These are phyloP conservation scores for Petrocephalus sullivani DNA, from an alignment of 2,797 vertebrate species.

Conservation along the genomic window DNA sequence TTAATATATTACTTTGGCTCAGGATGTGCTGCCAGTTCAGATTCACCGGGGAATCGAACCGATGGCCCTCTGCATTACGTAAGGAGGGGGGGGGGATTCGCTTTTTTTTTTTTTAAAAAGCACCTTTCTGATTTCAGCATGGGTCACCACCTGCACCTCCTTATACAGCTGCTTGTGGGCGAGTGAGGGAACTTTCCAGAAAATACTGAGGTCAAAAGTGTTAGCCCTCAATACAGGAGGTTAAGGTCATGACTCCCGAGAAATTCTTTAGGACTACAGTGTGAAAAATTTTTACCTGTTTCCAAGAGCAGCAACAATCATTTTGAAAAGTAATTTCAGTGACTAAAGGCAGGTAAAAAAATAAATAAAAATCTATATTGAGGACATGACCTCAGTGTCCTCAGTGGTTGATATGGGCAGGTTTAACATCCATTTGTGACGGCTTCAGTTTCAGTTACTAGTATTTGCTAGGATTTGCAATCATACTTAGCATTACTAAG, in stretches of 20 bases:
- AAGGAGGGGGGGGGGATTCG: background rate
- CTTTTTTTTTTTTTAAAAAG: background rate
- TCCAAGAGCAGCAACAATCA: background rate
- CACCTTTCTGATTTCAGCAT: background rate
- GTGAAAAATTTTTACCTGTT: background rate
- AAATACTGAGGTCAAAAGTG: background rate
- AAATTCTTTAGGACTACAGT: background rate
- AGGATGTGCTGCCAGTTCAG: background rate
- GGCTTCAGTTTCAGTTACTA: background rate
- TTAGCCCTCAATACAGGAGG: background rate
- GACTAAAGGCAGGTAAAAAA: background rate
- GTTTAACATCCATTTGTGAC: background rate
- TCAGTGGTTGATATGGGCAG: background rate
- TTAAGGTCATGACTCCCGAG: background rate
- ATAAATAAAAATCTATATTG: background rate
- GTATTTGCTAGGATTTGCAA: background rate
- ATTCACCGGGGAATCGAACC: background rate
- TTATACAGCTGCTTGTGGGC: background rate
- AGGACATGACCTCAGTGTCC: background rate
- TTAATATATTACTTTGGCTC: background rate
- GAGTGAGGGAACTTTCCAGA: background rate
- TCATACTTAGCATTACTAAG: slow-evolving; percentile 1
- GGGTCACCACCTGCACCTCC: background rate
- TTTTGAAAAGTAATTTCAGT: background rate
- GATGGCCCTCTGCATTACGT: background rate